Evolutionary conservation across 2,888 invertebrate genomes (phyloP).

Genomic region (Tenthredo distinguenda): DNA sequence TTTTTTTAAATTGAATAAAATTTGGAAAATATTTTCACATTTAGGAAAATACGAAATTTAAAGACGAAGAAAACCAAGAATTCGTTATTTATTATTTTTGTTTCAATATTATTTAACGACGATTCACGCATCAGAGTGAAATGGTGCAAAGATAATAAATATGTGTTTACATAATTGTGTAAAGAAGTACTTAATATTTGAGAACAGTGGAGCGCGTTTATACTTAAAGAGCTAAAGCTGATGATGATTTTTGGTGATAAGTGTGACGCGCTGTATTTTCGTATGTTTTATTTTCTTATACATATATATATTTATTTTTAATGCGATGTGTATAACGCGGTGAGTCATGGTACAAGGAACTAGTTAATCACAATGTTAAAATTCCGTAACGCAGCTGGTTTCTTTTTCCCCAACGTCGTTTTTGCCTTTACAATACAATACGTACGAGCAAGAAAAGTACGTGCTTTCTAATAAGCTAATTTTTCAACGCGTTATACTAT

Average conservation of each 20-base stretch:
- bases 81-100: not conserved
- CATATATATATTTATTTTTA: not conserved
- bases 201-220: not conserved
- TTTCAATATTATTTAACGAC: not conserved
- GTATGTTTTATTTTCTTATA: not conserved
- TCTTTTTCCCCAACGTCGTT: not conserved
- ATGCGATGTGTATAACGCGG: not conserved
- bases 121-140: not conserved
- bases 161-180: conserved; percentile 23
- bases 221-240: not conserved
- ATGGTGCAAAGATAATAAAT: not conserved
- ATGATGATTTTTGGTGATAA: not conserved
- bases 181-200: not conserved
- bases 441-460: not conserved
- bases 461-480: conserved; percentile 8
- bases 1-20: not conserved
- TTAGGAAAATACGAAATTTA: too few species aligned
- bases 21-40: not conserved
- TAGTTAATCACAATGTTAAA: not conserved
- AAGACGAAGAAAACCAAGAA: not conserved
- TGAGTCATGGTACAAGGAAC: not conserved
- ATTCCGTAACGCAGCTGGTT: conserved; percentile 14
- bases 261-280: not conserved
- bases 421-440: not conserved
- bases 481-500: not conserved